phyloP scores from a whole-genome alignment of 2,888 invertebrate species.

The Augochlorella aurata region DNA sequence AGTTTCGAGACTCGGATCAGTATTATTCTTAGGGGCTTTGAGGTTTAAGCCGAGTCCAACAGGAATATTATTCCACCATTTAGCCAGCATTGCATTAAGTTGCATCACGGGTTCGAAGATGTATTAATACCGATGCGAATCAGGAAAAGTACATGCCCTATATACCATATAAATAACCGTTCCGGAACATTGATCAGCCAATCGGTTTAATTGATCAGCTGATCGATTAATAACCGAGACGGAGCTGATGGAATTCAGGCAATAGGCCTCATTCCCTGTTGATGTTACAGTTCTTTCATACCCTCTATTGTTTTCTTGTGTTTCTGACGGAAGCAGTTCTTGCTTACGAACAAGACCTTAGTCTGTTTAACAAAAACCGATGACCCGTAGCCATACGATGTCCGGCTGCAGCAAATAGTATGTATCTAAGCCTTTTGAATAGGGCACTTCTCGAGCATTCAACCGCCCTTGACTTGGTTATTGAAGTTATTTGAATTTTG shows the following conservation, averaged over 20 bases:
- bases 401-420: background rate
- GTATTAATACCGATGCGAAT: slow-evolving; percentile 9
- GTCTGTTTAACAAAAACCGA: background rate
- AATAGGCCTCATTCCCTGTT: background rate
- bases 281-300: background rate
- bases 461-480: too few relatives aligned
- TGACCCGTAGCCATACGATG: background rate
- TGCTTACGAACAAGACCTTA: background rate
- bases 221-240: slow-evolving; percentile 9
- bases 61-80: background rate
- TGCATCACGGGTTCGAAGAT: background rate
- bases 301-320: background rate
- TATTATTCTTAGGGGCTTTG: background rate
- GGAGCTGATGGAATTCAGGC: background rate
- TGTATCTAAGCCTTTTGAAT: background rate
- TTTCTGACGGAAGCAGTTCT: background rate
- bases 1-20: background rate
- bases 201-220: slow-evolving; percentile 3
- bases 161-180: slow-evolving; percentile 3
- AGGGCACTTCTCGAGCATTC: background rate
- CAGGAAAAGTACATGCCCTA: background rate
- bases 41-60: background rate
- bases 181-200: slow-evolving; percentile 9
- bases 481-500: too few relatives aligned
- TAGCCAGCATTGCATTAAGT: background rate